phyloP scores from a whole-genome alignment of 1,140 invertebrate genomes.

The Meloidogyne hapla region DNA sequence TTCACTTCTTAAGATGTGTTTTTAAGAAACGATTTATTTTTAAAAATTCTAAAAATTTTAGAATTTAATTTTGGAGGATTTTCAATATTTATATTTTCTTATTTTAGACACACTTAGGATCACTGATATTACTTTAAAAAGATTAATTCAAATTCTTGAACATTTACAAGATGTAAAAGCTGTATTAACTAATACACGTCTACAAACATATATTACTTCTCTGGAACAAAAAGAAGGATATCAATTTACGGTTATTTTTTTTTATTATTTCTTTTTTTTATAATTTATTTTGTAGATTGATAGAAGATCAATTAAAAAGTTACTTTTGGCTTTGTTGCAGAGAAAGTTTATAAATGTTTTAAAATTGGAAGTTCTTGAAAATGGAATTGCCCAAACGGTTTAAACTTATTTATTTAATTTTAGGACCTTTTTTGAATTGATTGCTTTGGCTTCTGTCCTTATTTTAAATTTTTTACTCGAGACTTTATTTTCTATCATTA shows the following conservation, averaged over 20 bases:
- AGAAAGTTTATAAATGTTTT: conserved; percentile 38
- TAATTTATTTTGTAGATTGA: conserved; percentile 49
- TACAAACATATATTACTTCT: conserved; percentile 41
- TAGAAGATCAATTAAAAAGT: conserved; percentile 60
- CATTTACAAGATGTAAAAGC: conserved; percentile 42
- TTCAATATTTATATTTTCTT: conserved; percentile 17
- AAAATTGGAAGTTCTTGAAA: conserved; percentile 37
- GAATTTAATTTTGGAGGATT: too few relatives aligned
- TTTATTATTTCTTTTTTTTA: background rate
- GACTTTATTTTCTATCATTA: too few relatives aligned
- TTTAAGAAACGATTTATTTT: conserved; percentile 17
- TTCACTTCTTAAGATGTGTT: too few relatives aligned
- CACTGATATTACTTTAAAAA: conserved; percentile 50
- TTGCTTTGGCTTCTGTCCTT: too few relatives aligned
- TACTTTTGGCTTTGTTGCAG: conserved; percentile 46
- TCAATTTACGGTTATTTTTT: conserved; percentile 39
- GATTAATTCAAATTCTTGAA: conserved; percentile 46
- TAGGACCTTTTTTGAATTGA: too few relatives aligned
- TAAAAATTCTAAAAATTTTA: conserved; percentile 24
- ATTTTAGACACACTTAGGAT: conserved; percentile 54
- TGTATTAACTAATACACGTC: conserved; percentile 44
- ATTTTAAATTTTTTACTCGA: too few relatives aligned
- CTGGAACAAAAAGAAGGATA: conserved; percentile 49
- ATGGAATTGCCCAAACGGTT: conserved; percentile 37
- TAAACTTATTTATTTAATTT: background rate